Base-by-base conservation (phyloP, 2,113 vertebrate species). In the Crotalus horridus region DNA sequence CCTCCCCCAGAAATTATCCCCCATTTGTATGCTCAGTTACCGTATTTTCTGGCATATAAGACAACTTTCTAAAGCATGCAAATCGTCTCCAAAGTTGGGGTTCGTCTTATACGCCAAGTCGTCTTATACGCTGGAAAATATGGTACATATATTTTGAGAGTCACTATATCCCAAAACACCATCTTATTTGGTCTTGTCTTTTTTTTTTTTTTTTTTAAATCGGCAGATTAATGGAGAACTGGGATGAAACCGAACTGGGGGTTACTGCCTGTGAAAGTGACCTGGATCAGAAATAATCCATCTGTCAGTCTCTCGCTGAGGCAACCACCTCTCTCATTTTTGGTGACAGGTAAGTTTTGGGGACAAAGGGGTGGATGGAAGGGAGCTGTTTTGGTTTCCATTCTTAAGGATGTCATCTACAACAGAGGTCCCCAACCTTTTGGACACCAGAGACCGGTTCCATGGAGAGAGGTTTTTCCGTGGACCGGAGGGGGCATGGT, bases 151-250 rank as follows among this genome's bases (percentile, higher is more conserved):
- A 53, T 53, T 87, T n/a, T 17, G 48, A 87, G 15, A 54, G 51
- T 54, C 15, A n/a, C 54, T n/a, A 12, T 20, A 20, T 88, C 53
- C 7, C 26, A 20, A 11, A 43, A 59, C 24, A 89, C 33, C 21
- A 69, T 90, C 43, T 46, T 26, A 17, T 69, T 90, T 48, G 33
- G n/a, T 39, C 74, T 81, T 81, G n/a, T 81, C 64, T 74, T 26
- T 21, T 69, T 61, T 39, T 39, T 69, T 61, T 39, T 39, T 39
- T 43, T 17, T 23, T 33, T 12, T 6, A n/a, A 12, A 51, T 12
- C 64, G 69, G 13, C 26, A 90, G 89, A 69, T 90, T 90, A 69
- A 69, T 64, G 89, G 58, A 59, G 59, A 90, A 90, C 64, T 90
- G 59, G 89, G 46, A 64, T 26, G 7, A 26, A n/a, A 51, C 12